These are phyloP conservation scores for Corythornis leucogaster DNA, from an alignment of 2,797 vertebrate genomes.

Conservation along the genomic window DNA sequence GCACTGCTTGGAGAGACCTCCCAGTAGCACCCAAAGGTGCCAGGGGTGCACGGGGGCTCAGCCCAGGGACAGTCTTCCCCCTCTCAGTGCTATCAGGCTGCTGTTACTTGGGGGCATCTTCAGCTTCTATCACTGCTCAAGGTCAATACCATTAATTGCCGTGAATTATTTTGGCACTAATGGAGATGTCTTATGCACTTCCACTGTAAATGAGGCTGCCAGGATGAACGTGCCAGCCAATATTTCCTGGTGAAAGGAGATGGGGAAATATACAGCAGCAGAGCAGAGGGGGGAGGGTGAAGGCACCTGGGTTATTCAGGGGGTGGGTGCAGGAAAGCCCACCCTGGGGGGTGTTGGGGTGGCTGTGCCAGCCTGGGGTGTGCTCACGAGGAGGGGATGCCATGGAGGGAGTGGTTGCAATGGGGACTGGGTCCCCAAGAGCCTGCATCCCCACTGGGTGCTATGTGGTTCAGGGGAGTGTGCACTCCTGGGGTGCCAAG, in stretches of 20 bases:
- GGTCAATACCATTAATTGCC: conserved; percentile 67
- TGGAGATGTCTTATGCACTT: conserved; percentile 43
- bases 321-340: neutral
- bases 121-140: conserved; percentile 19
- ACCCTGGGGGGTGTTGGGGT: accelerated
- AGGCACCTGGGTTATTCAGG: neutral
- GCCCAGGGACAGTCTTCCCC: accelerated
- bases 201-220: conserved; percentile 33
- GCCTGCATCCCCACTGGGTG: accelerated
- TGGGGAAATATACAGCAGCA: neutral
- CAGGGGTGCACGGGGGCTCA: accelerated
- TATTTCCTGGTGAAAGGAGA: neutral
- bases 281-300: neutral
- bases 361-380: accelerated
- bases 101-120: neutral
- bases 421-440: accelerated
- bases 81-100: accelerated
- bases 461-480: accelerated
- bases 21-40: neutral
- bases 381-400: accelerated
- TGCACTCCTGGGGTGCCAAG: accelerated
- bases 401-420: accelerated
- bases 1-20: neutral
- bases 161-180: conserved; percentile 48
- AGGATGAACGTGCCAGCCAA: neutral